Conservation (phyloP, 2,888 invertebrate genomes). For the Theristus sp. region DNA sequence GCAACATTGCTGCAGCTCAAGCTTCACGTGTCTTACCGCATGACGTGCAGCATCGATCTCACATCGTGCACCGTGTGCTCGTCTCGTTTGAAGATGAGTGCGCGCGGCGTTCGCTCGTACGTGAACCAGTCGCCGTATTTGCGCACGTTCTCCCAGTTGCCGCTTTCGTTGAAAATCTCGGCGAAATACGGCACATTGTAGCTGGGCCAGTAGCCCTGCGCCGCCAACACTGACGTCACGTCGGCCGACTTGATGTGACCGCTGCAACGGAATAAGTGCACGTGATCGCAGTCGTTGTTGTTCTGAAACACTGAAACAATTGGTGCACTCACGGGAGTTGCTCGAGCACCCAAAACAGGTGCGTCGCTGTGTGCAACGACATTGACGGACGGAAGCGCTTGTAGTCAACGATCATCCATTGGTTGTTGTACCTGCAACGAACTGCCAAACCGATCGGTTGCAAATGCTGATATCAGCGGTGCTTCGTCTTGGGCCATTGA, state of each 20-base stretch:
- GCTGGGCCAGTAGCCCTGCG: constrained; percentile 52
- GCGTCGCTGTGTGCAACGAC: constrained; percentile 26
- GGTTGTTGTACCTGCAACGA: constrained; percentile 47
- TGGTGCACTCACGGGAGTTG: constrained; percentile 41
- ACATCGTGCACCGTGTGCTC: constrained; percentile 39
- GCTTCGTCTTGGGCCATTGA: too few species aligned
- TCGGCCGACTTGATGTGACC: constrained; percentile 42
- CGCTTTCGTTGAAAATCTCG: constrained; percentile 45
- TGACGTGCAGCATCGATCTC: constrained; percentile 40
- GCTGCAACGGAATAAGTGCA: constrained; percentile 14
- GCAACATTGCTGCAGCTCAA: too few species aligned
- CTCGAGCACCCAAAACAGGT: constrained; percentile 53
- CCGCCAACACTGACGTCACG: constrained; percentile 44
- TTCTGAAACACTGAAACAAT: neutral
- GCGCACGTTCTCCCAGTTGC: constrained; percentile 39
- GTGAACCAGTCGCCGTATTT: constrained; percentile 44
- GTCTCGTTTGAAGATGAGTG: constrained; percentile 44
- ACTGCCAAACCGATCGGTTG: too few species aligned
- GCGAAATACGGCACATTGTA: constrained; percentile 50
- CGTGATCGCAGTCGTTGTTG: too few species aligned
- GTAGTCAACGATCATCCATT: constrained; percentile 65
- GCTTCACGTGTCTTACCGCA: too few species aligned
- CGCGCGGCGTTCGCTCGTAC: constrained; percentile 39
- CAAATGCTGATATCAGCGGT: too few species aligned
- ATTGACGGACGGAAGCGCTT: constrained; percentile 41